phyloP scores from a whole-genome alignment of 2,888 invertebrate genomes.

The Euphydryas editha region DNA sequence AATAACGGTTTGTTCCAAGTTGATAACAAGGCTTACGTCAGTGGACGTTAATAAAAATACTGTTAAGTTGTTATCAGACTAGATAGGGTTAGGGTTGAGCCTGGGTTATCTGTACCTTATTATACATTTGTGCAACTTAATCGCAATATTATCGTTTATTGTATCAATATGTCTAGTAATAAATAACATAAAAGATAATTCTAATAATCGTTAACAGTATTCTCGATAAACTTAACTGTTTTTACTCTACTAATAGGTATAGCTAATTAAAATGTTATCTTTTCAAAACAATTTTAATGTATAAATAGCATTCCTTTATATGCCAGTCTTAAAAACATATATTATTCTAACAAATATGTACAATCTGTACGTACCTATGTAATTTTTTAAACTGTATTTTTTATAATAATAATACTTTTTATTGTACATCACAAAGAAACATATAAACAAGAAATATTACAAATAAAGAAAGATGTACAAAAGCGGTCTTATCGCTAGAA shows the following conservation, averaged over 20 bases:
- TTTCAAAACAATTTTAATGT: background rate
- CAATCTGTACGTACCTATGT: too few relatives aligned
- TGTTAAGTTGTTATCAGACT: conserved; percentile 31
- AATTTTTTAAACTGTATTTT: too few relatives aligned
- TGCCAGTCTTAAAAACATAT: too few relatives aligned
- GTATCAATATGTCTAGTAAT: conserved; percentile 16
- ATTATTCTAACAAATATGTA: too few relatives aligned
- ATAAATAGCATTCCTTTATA: background rate
- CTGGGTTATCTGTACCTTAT: conserved; percentile 27
- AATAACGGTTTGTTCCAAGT: background rate
- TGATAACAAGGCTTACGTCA: conserved; percentile 26
- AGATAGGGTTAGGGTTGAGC: conserved; percentile 21
- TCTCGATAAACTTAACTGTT: background rate
- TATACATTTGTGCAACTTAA: conserved; percentile 16
- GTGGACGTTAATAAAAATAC: conserved; percentile 19
- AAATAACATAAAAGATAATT: conserved; percentile 6
- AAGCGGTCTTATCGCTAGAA: too few relatives aligned
- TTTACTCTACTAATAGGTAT: background rate
- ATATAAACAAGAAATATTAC: too few relatives aligned
- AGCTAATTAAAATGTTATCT: background rate
- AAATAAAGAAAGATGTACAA: too few relatives aligned
- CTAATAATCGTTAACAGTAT: background rate
- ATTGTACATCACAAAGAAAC: too few relatives aligned
- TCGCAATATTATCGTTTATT: conserved; percentile 4
- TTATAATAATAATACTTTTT: too few relatives aligned